Percentiles rank a stretch among this genome's conserved stretches.
Conservation (phyloP, 2,113 vertebrate species). For the Sterrhoptilus dennistouni region DNA sequence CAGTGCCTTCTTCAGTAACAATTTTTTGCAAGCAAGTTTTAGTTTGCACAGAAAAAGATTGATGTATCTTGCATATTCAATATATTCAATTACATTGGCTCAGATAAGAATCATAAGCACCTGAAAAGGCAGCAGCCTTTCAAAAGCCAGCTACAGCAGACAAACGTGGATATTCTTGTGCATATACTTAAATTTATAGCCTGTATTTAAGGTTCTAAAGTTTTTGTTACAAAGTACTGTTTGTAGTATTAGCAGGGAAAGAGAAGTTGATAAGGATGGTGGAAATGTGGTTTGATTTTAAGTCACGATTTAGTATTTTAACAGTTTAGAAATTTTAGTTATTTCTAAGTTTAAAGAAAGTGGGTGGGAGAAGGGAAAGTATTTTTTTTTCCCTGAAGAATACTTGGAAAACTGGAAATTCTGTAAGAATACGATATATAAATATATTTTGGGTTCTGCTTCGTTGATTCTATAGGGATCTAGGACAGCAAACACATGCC, state of each 20-base stretch:
- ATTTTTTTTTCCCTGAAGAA: background rate
- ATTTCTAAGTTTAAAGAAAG: background rate
- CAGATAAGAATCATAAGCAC: background rate
- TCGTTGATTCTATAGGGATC: background rate
- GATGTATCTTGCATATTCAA: background rate
- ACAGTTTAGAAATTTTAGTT: background rate
- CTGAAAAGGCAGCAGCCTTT: background rate
- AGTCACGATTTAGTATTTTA: background rate
- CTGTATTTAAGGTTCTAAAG: background rate
- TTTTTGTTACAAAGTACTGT: background rate
- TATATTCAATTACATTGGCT: background rate
- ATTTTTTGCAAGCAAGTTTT: background rate
- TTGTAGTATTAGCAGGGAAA: background rate
- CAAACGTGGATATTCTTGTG: accelerated
- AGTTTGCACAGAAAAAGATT: background rate
- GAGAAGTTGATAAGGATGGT: background rate
- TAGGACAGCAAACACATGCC: background rate
- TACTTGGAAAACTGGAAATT: background rate
- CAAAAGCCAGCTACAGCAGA: background rate
- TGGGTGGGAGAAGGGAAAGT: background rate
- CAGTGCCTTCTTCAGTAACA: background rate
- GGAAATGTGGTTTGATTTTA: background rate
- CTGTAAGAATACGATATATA: background rate
- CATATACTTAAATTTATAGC: background rate
- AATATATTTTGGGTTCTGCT: background rate